phyloP scores from a whole-genome alignment of 64 coral and sea anemone genomes.

The Cladopsammia gracilis region DNA sequence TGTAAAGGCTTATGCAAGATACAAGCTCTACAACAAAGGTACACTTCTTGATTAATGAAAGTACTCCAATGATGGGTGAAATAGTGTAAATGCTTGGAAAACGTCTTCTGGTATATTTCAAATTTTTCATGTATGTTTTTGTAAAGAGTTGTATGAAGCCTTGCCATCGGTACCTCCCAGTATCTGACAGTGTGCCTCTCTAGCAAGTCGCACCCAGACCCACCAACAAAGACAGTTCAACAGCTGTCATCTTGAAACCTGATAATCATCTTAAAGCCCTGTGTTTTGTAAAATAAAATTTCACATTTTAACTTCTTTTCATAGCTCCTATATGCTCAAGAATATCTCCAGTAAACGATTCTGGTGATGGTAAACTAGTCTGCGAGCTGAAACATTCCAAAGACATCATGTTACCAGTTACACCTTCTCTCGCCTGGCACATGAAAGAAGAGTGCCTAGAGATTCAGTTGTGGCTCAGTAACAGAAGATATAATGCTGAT shows the following conservation, averaged over 20 bases:
- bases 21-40: conserved; percentile 96
- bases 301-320: neutral
- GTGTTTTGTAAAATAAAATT: too few species aligned
- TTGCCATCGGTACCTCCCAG: too few species aligned
- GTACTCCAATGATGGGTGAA: too few species aligned
- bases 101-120: neutral
- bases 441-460: conserved; percentile 91
- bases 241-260: too few species aligned
- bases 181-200: too few species aligned
- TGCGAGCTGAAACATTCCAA: conserved; percentile 81
- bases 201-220: too few species aligned
- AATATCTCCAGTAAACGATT: conserved; percentile 4
- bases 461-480: conserved; percentile 91
- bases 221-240: too few species aligned
- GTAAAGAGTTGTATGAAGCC: too few species aligned
- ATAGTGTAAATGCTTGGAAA: neutral
- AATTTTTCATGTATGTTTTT: too few species aligned
- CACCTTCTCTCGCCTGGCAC: conserved; percentile 83
- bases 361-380: conserved; percentile 35
- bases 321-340: conserved; percentile 65
- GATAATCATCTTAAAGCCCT: too few species aligned
- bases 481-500: neutral
- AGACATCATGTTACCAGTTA: conserved; percentile 20
- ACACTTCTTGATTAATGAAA: neutral
- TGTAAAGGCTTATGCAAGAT: conserved; percentile 83